phyloP scores from a whole-genome alignment of 2,113 vertebrate species.

The Platycercus adscitus region DNA sequence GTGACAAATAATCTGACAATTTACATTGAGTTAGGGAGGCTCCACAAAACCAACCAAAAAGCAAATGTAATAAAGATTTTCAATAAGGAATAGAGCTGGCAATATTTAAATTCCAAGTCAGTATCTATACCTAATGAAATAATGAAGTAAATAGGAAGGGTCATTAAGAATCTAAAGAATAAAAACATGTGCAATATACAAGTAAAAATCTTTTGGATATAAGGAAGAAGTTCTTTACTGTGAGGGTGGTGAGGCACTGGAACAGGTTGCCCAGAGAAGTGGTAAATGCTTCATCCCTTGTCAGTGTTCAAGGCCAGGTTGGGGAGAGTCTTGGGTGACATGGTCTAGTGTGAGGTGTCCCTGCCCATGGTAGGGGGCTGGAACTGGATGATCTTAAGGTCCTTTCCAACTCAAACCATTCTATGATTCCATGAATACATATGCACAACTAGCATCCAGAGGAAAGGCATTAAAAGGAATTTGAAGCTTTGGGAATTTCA shows the following conservation, averaged over 20 bases:
- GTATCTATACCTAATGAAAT: constrained; percentile 4
- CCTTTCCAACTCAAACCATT: background rate
- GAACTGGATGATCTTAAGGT: background rate
- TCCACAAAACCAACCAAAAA: constrained; percentile 26
- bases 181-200: background rate
- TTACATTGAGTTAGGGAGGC: background rate
- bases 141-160: constrained; percentile 3
- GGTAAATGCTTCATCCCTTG: background rate
- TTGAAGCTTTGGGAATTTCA: background rate
- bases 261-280: background rate
- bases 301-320: background rate
- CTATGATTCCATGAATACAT: background rate
- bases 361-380: background rate
- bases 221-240: background rate
- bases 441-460: background rate
- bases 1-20: constrained; percentile 50
- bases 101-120: constrained; percentile 17
- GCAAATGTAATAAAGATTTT: constrained; percentile 42
- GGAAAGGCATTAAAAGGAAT: background rate
- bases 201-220: background rate
- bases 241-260: background rate
- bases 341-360: background rate
- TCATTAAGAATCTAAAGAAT: background rate
- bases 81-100: background rate
- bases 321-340: background rate